Base-by-base conservation (phyloP, 2,888 invertebrate genomes). In the Thecocarcelia acutangulata region DNA sequence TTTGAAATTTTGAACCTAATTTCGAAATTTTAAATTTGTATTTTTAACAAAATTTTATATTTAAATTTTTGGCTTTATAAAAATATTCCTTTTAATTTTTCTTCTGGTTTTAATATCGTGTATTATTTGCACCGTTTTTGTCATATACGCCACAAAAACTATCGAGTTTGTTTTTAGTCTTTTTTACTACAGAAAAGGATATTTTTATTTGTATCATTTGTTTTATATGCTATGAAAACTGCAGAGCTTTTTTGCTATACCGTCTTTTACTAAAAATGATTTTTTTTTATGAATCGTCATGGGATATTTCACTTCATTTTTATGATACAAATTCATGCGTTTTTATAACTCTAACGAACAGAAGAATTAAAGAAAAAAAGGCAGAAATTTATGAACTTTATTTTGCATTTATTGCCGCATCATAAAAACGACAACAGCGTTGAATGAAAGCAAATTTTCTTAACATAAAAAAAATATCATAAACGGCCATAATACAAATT, bases 401-500 rank as follows among this genome's bases (percentile, higher is more conserved):
- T 79, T 58, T 12, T 78, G 74, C 74, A 21, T 69, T 74, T 56
- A 82, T 33, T 15, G 56, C 58, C 78, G 37, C 37, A 69, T 50
- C 63, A 58, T 74, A 82, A 78, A 72, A 69, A n/a, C 40, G 44
- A 68, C 46, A 78, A 68, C 61, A 37, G 40, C 24, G n/a, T 21
- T 50, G 19, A 72, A 50, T 21, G 24, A 42, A 50, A 40, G 12
- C 1, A 13, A 64, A 64, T 28, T 56, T 52, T 56, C 6, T 19
- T 42, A 6, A 5, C 9, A n/a, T 9, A 52, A 11, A 63, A 63
- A 33, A 58, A 70, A 40, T 40, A 59, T 48, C 69, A 48, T 74
- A 69, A 82, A 82, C 75, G 74, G 54, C 69, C 78, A 70, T 78
- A 82, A 82, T 76, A 83, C 56, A 68, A 61, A 46, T 54, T 80